Conservation (phyloP, 2,797 vertebrate genomes). For the Acanthopagrus latus region DNA sequence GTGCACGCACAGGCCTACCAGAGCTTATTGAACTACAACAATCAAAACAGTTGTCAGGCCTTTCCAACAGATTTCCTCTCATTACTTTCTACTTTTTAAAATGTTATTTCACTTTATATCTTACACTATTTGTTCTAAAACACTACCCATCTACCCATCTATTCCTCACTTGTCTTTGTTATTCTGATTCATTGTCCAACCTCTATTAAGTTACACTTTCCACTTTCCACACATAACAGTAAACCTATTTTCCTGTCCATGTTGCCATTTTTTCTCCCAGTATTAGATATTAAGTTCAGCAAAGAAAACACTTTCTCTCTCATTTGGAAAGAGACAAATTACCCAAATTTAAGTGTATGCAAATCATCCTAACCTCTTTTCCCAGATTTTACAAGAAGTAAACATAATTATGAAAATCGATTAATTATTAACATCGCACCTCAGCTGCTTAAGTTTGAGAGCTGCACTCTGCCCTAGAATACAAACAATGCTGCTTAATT, state of each 20-base stretch:
- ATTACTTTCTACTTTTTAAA: not conserved
- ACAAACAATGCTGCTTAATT: conserved; percentile 38
- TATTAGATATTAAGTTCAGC: not conserved
- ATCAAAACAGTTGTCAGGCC: not conserved
- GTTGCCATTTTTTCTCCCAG: not conserved
- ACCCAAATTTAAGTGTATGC: conserved; percentile 35
- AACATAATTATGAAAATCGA: conserved; percentile 57
- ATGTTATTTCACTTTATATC: not conserved
- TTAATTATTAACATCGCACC: conserved; percentile 57
- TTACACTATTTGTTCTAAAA: not conserved
- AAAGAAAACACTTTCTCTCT: conserved; percentile 3
- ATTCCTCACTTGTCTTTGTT: not conserved
- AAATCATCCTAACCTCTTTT: conserved; percentile 37
- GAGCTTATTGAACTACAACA: not conserved
- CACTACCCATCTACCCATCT: not conserved
- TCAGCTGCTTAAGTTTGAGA: conserved; percentile 16
- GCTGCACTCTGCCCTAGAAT: conserved; percentile 19
- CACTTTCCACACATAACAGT: not conserved
- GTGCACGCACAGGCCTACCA: not conserved
- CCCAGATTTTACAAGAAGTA: conserved; percentile 56
- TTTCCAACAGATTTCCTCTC: not conserved
- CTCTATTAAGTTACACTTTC: not conserved
- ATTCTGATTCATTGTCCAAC: not conserved
- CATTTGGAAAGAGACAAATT: conserved; percentile 20
- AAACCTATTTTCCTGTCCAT: not conserved